phyloP scores from a whole-genome alignment of 2,888 invertebrate genomes.

The Steinernema carpocapsae region DNA sequence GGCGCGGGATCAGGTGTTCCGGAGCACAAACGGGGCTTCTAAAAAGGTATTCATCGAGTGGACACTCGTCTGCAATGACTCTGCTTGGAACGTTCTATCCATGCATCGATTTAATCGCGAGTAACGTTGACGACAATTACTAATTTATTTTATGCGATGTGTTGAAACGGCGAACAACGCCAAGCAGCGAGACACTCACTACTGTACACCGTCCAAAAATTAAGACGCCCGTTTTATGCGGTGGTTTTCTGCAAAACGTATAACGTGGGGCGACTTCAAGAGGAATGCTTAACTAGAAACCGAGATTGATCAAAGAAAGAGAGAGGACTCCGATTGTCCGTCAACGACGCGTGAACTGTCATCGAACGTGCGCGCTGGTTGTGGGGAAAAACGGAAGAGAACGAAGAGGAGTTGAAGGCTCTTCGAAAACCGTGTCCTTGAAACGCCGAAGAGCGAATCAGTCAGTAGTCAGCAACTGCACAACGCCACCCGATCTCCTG shows the following conservation, averaged over 20 bases:
- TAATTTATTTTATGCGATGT: constrained; percentile 33
- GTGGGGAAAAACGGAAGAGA: constrained; percentile 33
- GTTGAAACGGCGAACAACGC: constrained; percentile 7
- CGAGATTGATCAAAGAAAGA: background rate
- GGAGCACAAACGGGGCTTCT: background rate
- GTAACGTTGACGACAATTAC: constrained; percentile 33
- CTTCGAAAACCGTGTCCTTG: constrained; percentile 34
- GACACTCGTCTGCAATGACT: constrained; percentile 3
- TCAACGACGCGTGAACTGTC: constrained; percentile 32
- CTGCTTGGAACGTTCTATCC: constrained; percentile 10
- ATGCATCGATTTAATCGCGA: constrained; percentile 25
- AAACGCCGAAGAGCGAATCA: constrained; percentile 33
- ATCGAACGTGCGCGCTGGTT: background rate
- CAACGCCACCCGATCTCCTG: background rate
- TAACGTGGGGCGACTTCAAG: background rate
- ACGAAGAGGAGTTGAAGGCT: constrained; percentile 30
- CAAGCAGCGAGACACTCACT: no score
- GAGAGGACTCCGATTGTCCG: constrained; percentile 15
- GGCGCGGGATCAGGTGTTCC: background rate
- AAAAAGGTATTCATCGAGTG: background rate
- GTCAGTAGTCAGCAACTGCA: constrained; percentile 16
- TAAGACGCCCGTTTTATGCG: constrained; percentile 1
- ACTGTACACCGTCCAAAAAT: background rate
- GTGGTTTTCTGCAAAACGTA: constrained; percentile 2
- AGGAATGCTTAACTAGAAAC: background rate